These are phyloP conservation scores for Cerastis leucographa DNA, from an alignment of 2,888 invertebrate genomes.

Conservation along the genomic window DNA sequence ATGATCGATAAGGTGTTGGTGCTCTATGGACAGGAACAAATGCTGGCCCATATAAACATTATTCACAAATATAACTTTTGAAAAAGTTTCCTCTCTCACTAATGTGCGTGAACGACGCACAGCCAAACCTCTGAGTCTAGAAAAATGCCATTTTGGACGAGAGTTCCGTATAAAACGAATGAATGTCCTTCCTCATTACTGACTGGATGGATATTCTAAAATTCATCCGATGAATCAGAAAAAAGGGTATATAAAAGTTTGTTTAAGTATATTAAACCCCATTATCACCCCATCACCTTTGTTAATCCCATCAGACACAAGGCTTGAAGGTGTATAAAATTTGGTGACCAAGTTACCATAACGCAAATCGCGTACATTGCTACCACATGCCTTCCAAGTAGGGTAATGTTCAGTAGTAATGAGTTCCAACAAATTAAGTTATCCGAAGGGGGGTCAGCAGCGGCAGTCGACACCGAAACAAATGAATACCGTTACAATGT, in stretches of 20 bases:
- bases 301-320: not conserved
- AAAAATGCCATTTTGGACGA: no score
- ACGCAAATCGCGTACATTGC: constrained; percentile 32
- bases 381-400: constrained; percentile 59
- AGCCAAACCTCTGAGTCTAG: no score
- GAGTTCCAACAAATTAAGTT: constrained; percentile 69
- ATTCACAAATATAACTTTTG: no score
- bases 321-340: not conserved
- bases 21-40: not conserved
- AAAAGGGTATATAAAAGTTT: no score
- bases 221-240: no score
- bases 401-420: constrained; percentile 71
- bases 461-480: constrained; percentile 57
- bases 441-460: constrained; percentile 57
- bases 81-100: no score
- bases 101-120: no score
- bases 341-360: not conserved
- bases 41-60: not conserved
- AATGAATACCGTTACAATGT: constrained; percentile 49
- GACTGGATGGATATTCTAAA: no score
- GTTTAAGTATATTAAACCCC: no score
- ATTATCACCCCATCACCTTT: no score
- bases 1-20: not conserved
- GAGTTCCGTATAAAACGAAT: no score
- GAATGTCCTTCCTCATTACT: no score